phyloP scores from a whole-genome alignment of 1,140 invertebrate genomes.

The Zeugodacus cucurbitae region DNA sequence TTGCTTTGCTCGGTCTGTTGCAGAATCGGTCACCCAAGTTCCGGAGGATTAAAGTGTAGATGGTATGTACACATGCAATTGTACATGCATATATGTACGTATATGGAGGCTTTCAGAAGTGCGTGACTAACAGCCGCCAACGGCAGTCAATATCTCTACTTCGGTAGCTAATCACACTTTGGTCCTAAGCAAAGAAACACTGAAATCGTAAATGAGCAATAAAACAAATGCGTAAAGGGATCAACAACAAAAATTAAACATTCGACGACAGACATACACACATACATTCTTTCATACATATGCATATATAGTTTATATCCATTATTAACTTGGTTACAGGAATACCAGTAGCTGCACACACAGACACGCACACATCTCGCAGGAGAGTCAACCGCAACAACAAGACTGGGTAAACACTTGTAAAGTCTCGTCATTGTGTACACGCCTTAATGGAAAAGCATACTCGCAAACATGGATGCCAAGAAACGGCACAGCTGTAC shows the following conservation, averaged over 20 bases:
- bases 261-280: not conserved
- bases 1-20: constrained; percentile 23
- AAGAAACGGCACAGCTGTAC: not conserved
- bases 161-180: not conserved
- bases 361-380: not conserved
- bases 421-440: constrained; percentile 44
- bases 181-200: not conserved
- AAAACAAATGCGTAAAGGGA: constrained; percentile 28
- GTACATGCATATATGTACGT: not conserved
- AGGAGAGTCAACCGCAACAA: not conserved
- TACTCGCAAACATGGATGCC: constrained; percentile 37
- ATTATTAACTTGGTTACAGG: constrained; percentile 31
- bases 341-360: constrained; percentile 7
- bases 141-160: not conserved
- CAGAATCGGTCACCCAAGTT: constrained; percentile 36
- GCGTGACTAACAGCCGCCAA: constrained; percentile 37
- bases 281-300: not conserved
- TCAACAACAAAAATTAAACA: constrained; percentile 18
- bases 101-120: constrained; percentile 12
- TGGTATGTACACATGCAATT: not conserved
- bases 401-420: constrained; percentile 10
- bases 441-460: constrained; percentile 46
- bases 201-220: constrained; percentile 31
- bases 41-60: constrained; percentile 22
- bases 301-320: not conserved